A percentile compares a stretch with the other conserved stretches of the same genome.
These are phyloP conservation scores for Dufourea novaeangliae DNA, from an alignment of 1,140 invertebrate species.

Conservation along the genomic window DNA sequence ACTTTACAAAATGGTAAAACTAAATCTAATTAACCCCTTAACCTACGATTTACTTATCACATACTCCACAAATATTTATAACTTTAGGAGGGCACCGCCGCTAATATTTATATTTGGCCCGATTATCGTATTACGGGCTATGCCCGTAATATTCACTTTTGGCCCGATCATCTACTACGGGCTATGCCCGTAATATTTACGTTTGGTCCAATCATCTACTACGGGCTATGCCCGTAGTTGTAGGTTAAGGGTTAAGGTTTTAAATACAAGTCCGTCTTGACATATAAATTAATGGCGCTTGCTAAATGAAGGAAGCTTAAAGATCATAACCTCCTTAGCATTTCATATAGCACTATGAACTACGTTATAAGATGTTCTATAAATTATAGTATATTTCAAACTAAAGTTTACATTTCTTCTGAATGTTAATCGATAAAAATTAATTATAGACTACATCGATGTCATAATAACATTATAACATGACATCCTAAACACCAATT, in stretches of 20 bases:
- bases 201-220: too few species aligned
- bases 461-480: background rate
- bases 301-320: background rate
- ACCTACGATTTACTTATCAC: background rate
- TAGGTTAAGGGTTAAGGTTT: too few species aligned
- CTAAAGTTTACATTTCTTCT: background rate
- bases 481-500: slow-evolving; percentile 3
- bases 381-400: background rate
- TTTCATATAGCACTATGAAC: too few species aligned
- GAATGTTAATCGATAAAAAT: background rate
- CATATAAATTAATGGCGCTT: background rate
- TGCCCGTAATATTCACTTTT: too few species aligned
- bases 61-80: too few species aligned
- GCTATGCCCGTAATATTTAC: too few species aligned
- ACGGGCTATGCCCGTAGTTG: too few species aligned
- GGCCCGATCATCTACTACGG: too few species aligned
- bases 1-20: background rate
- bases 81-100: too few species aligned
- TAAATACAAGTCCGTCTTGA: background rate
- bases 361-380: background rate
- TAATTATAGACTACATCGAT: background rate
- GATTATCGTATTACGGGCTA: too few species aligned
- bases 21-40: background rate
- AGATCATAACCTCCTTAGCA: slow-evolving; percentile 29
- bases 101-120: too few species aligned